phyloP scores from a whole-genome alignment of 2,888 invertebrate species.

The Eurytoma californica region DNA sequence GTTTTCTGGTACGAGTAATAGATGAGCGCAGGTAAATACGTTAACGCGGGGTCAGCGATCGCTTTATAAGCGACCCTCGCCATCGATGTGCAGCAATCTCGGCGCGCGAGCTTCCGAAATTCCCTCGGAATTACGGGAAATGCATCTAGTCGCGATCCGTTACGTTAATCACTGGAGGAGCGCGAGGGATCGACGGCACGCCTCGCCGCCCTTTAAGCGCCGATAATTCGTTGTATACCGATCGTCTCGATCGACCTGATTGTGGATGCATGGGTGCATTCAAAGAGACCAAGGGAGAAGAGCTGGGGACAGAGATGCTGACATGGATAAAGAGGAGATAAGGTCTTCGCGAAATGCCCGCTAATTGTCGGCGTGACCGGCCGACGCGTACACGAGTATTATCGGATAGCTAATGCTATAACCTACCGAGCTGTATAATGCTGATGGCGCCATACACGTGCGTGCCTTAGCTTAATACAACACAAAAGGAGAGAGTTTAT shows the following conservation, averaged over 20 bases:
- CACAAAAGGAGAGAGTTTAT: too few species aligned
- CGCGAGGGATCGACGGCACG: not conserved
- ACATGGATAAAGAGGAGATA: too few species aligned
- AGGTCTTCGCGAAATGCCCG: conserved; percentile 16
- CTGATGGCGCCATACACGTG: too few species aligned
- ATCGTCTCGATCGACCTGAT: conserved; percentile 9
- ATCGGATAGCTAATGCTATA: not conserved
- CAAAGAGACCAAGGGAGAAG: not conserved
- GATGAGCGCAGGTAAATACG: too few species aligned
- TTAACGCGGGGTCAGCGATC: conserved; percentile 24
- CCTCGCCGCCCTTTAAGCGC: conserved; percentile 37
- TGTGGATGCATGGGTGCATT: conserved; percentile 7
- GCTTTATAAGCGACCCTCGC: conserved; percentile 34
- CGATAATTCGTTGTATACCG: conserved; percentile 37
- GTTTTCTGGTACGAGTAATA: too few species aligned
- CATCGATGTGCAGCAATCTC: too few species aligned
- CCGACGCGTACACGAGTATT: conserved; percentile 14
- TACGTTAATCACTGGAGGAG: conserved; percentile 42
- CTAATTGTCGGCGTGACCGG: conserved; percentile 19
- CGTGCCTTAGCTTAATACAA: too few species aligned
- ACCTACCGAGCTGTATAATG: too few species aligned
- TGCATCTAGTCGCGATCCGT: conserved; percentile 47
- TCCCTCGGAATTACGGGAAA: conserved; percentile 50
- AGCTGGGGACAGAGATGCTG: not conserved
- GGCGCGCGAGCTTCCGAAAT: conserved; percentile 36